Evolutionary conservation across 2,888 invertebrate species (phyloP).

Genomic region (Amphipyra tragopoginis): DNA sequence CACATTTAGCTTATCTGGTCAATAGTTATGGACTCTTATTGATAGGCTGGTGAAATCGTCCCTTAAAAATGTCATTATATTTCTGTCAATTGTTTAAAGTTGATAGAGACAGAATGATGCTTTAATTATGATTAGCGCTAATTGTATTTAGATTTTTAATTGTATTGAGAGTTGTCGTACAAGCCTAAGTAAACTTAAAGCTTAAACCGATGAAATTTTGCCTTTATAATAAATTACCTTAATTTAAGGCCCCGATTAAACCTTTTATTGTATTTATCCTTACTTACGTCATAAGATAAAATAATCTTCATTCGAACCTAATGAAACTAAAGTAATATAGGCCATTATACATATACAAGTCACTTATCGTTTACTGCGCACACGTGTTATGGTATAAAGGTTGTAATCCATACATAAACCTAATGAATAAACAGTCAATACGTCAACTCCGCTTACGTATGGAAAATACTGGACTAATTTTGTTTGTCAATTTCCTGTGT

Average conservation of each 20-base stretch:
- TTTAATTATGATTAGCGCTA: too few relatives aligned
- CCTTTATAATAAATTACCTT: not conserved
- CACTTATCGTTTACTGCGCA: not conserved
- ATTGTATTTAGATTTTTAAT: too few relatives aligned
- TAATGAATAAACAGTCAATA: slow-evolving; percentile 47
- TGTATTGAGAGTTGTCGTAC: too few relatives aligned
- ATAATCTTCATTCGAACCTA: slow-evolving; percentile 15
- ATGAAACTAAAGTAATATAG: slow-evolving; percentile 20
- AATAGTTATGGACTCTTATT: too few relatives aligned
- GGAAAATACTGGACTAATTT: slow-evolving; percentile 41
- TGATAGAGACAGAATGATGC: too few relatives aligned
- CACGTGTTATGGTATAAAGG: too few relatives aligned
- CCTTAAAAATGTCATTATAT: too few relatives aligned
- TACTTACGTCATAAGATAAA: slow-evolving; percentile 5
- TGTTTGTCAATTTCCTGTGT: slow-evolving; percentile 36
- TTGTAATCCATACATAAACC: not conserved
- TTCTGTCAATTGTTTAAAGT: too few relatives aligned
- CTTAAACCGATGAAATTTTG: too few relatives aligned
- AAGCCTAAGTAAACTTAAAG: too few relatives aligned
- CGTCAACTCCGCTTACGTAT: slow-evolving; percentile 33
- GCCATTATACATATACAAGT: slow-evolving; percentile 23
- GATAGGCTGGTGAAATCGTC: too few relatives aligned
- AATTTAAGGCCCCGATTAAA: not conserved
- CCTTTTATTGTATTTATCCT: not conserved
- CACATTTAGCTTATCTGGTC: too few relatives aligned